Evolutionary conservation across 2,797 vertebrate genomes (phyloP), one percentile per base, ranked within the genome.

Genomic region (Aselliscus stoliczkanus): DNA sequence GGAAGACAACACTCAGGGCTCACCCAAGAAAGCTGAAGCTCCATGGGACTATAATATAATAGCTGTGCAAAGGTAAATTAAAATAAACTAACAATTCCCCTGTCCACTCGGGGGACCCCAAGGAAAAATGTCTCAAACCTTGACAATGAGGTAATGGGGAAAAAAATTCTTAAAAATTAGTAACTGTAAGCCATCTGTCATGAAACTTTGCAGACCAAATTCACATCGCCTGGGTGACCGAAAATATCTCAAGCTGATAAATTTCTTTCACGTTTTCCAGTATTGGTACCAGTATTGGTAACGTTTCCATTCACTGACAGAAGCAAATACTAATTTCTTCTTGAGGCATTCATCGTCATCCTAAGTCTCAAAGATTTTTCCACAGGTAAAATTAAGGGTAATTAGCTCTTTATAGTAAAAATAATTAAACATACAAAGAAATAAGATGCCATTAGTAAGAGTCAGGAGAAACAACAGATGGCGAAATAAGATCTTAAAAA

Each of bases 301-400:
- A 69, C 69, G 12, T 64, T 60, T 73, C 21, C 17, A 31, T 76
- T 95, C 27, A 69, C 70, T 87, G 31, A 92, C 13, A 72, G 62
- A 88, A 82, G 37, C 42, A 85, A 89, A 81, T 27, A 47, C 13
- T 88, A 39, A 90, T 93, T 23, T 93, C 79, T 88, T 80, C 81
- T 70, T 91, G 65, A 94, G 39, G 17, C 91, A 75, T 88, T 20
- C 27, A 20, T 29, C 37, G 91, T 85, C n/a, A 31, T 94, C n/a
- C 15, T 44, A 69, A 29, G 21, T 42, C 31, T 64, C 37, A 83
- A 82, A 77, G 17, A 83, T 83, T 79, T 50, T 91, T 94, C 25
- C 7, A 25, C 42, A 92, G 44, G 72, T 73, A 73, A 94, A 94
- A 95, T 69, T 79, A 37, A 77, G 12, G 42, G 29, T 69, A 75